Evolutionary conservation across 1,140 invertebrate species (phyloP).

Genomic region (Zaprionus lachaisei): DNA sequence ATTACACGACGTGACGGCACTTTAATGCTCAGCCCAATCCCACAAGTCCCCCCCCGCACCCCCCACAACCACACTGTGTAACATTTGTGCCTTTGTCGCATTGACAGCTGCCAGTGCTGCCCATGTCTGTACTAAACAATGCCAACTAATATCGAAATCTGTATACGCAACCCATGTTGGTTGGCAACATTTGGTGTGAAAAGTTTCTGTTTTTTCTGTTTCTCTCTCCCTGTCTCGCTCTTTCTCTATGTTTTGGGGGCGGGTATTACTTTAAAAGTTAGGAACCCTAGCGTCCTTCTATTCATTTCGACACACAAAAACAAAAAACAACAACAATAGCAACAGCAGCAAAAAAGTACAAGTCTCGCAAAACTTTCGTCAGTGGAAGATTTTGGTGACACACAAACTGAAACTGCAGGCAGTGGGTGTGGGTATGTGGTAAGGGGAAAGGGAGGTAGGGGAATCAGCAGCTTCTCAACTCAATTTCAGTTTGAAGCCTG

Average conservation of each 20-base stretch:
- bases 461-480: constrained; percentile 52
- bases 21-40: constrained; percentile 51
- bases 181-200: constrained; percentile 78
- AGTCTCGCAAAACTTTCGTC: constrained; percentile 52
- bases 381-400: constrained; percentile 69
- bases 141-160: constrained; percentile 69
- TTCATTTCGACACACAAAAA: constrained; percentile 48
- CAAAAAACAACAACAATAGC: constrained; percentile 7
- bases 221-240: neutral
- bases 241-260: neutral
- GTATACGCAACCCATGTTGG: constrained; percentile 54
- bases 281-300: constrained; percentile 53
- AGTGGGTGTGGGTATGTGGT: neutral
- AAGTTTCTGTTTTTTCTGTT: constrained; percentile 57
- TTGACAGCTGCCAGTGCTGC: constrained; percentile 51
- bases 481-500: constrained; percentile 61
- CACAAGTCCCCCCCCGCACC: constrained; percentile 3
- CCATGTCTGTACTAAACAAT: constrained; percentile 48
- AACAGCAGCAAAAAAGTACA: constrained; percentile 42
- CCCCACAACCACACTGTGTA: neutral
- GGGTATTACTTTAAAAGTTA: constrained; percentile 69
- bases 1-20: constrained; percentile 76
- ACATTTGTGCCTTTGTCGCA: constrained; percentile 4
- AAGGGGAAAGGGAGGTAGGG: neutral
- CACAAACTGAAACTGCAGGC: constrained; percentile 72